Percentiles rank a stretch among this genome's conserved stretches.
These are phyloP conservation scores for Drosophila barbarae DNA, from an alignment of 2,888 invertebrate species.

Conservation along the genomic window DNA sequence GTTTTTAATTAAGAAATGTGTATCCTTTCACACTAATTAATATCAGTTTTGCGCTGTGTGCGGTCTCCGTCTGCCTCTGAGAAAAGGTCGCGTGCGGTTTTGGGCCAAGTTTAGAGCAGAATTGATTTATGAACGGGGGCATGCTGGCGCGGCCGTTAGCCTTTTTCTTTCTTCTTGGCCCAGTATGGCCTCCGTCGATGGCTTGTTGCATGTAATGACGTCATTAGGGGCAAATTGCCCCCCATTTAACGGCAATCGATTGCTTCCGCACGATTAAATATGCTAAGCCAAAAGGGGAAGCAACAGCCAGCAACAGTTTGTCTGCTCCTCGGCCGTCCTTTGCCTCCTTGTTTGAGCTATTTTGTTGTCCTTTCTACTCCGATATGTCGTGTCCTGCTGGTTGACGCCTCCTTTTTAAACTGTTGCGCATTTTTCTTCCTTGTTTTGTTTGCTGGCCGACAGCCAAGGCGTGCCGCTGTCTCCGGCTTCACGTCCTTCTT, in stretches of 20 bases:
- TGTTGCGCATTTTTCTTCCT: conserved; percentile 55
- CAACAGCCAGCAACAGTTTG: conserved; percentile 65
- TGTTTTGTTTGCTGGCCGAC: conserved; percentile 26
- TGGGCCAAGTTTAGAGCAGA: conserved; percentile 52
- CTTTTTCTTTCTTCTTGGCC: conserved; percentile 21
- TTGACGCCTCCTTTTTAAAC: conserved; percentile 62
- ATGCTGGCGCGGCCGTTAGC: conserved; percentile 36
- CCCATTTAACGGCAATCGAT: conserved; percentile 70
- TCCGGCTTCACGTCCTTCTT: neutral
- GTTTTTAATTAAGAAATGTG: neutral
- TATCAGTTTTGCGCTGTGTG: neutral
- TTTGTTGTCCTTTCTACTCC: conserved; percentile 20
- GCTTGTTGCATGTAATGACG: conserved; percentile 55
- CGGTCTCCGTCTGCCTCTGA: conserved; percentile 7
- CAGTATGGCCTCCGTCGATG: neutral
- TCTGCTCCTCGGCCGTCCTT: conserved; percentile 8
- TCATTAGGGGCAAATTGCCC: conserved; percentile 71
- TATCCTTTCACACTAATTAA: neutral
- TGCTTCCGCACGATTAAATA: conserved; percentile 72
- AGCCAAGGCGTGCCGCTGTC: conserved; percentile 55
- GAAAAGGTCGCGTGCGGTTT: conserved; percentile 64
- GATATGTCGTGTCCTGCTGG: conserved; percentile 46
- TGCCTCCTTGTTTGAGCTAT: neutral
- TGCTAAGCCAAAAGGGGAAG: conserved; percentile 47
- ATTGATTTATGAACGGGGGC: conserved; percentile 61